Conservation (phyloP, 2,888 invertebrate genomes). For the Marronus borbonicus region DNA sequence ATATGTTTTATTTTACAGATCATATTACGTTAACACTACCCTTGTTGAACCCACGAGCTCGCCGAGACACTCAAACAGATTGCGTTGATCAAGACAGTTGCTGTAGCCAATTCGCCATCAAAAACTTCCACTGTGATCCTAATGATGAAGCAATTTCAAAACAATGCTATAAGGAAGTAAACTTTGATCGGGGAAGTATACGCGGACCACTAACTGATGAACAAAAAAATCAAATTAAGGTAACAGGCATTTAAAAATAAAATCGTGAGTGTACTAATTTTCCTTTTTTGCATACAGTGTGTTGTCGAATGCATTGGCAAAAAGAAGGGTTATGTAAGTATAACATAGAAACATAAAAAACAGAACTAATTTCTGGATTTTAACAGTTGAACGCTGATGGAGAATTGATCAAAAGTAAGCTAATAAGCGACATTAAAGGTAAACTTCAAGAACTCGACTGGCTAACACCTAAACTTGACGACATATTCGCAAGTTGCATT, state of each 20-base stretch:
- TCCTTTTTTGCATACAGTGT: slow-evolving; percentile 16
- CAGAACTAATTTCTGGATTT: not conserved
- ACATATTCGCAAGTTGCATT: slow-evolving; percentile 17
- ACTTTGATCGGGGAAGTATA: slow-evolving; percentile 10
- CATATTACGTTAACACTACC: no score
- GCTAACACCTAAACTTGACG: slow-evolving; percentile 13
- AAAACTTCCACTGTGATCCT: not conserved
- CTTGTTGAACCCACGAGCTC: not conserved
- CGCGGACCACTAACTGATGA: slow-evolving; percentile 27
- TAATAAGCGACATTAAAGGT: not conserved
- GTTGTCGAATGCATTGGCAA: slow-evolving; percentile 45
- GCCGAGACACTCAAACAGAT: not conserved
- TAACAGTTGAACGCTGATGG: slow-evolving; percentile 33
- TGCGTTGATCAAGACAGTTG: slow-evolving; percentile 30
- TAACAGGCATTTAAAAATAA: not conserved
- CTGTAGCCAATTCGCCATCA: not conserved
- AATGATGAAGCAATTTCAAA: not conserved
- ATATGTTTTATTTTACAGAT: not conserved
- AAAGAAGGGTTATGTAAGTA: slow-evolving; percentile 46
- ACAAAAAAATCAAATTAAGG: slow-evolving; percentile 29
- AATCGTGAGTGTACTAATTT: not conserved
- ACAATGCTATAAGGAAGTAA: slow-evolving; percentile 18
- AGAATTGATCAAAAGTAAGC: slow-evolving; percentile 3
- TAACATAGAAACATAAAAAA: not conserved
- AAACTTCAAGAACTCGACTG: not conserved